These are phyloP conservation scores for Scaptomyza hsui DNA, from an alignment of 1,140 invertebrate genomes.

Conservation along the genomic window DNA sequence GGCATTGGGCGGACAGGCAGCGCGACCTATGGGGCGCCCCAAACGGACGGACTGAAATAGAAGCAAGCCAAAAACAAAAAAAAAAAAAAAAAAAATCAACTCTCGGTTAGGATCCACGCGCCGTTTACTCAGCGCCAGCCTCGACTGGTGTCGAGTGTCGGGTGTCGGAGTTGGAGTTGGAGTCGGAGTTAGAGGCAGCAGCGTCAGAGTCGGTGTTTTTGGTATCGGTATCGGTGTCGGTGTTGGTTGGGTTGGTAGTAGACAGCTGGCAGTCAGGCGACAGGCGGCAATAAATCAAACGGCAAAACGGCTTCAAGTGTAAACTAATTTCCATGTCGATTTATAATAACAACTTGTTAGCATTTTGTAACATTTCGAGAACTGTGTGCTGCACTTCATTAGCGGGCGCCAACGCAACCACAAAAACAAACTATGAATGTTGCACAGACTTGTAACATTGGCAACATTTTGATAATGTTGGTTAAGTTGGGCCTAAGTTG, in stretches of 20 bases:
- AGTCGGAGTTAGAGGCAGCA: constrained; percentile 22
- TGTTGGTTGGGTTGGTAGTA: constrained; percentile 55
- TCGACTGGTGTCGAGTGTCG: constrained; percentile 34
- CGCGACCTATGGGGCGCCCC: constrained; percentile 41
- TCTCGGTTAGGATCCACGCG: constrained; percentile 71
- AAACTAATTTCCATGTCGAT: constrained; percentile 83
- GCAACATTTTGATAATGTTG: constrained; percentile 46
- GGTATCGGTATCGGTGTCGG: constrained; percentile 19
- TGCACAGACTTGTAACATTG: constrained; percentile 21
- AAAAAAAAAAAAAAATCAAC: not conserved
- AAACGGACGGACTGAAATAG: constrained; percentile 24
- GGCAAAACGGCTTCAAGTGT: constrained; percentile 80
- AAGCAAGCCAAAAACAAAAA: constrained; percentile 26
- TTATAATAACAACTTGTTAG: constrained; percentile 83
- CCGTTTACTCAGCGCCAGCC: constrained; percentile 32
- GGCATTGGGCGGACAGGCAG: constrained; percentile 75
- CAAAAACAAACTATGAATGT: not conserved
- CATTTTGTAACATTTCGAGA: constrained; percentile 72
- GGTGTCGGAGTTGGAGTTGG: constrained; percentile 32
- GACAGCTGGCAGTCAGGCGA: constrained; percentile 78
- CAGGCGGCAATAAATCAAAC: constrained; percentile 81
- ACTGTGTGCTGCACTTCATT: constrained; percentile 48
- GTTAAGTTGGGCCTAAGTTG: constrained; percentile 24
- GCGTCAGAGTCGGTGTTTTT: constrained; percentile 4
- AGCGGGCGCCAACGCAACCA: constrained; percentile 38